phyloP scores from a whole-genome alignment of 1,140 invertebrate genomes.

The Meloidogyne floridensis region DNA sequence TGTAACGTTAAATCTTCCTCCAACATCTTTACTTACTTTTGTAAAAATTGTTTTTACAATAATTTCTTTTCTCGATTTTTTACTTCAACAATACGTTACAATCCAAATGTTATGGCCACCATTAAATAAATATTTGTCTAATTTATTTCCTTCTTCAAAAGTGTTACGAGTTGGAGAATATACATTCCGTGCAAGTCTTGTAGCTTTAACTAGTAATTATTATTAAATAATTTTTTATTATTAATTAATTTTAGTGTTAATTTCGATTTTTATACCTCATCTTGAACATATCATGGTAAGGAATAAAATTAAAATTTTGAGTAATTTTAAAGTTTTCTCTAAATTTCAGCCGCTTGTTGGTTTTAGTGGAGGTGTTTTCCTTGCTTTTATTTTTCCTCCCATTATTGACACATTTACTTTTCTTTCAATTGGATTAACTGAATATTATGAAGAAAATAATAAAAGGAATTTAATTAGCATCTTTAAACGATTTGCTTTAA shows the following conservation, averaged over 20 bases:
- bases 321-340: neutral
- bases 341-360: conserved; percentile 51
- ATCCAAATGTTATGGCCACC: conserved; percentile 31
- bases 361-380: conserved; percentile 55
- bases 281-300: conserved; percentile 54
- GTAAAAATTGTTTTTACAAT: conserved; percentile 23
- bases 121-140: neutral
- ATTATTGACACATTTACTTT: conserved; percentile 59
- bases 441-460: conserved; percentile 1
- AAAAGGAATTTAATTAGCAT: neutral
- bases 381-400: conserved; percentile 58
- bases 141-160: neutral
- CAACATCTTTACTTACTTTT: conserved; percentile 22
- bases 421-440: neutral
- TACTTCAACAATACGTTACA: conserved; percentile 31
- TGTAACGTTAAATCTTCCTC: conserved; percentile 60
- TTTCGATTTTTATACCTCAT: conserved; percentile 57
- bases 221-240: neutral
- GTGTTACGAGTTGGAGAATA: conserved; percentile 9
- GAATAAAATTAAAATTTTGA: neutral
- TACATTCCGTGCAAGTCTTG: conserved; percentile 17
- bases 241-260: conserved; percentile 44
- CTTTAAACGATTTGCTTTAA: conserved; percentile 1
- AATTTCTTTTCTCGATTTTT: conserved; percentile 26
- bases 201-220: conserved; percentile 16